Conservation (phyloP, 2,113 vertebrate species). For the Holacanthus passer region DNA sequence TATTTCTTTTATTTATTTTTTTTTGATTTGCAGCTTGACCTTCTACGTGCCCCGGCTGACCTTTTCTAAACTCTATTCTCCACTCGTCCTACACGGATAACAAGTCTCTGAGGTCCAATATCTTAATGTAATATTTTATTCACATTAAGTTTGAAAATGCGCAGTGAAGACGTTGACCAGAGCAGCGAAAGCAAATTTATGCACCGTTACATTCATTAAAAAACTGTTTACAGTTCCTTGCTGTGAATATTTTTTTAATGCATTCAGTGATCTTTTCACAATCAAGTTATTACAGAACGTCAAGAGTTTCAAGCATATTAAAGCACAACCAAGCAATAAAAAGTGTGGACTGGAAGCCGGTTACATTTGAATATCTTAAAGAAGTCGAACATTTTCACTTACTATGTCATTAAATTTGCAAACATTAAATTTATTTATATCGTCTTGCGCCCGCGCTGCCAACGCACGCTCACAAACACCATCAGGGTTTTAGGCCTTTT, state of each 20-base stretch:
- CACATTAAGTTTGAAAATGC: background rate
- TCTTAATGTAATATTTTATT: background rate
- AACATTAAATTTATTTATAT: constrained; percentile 29
- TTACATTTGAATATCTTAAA: constrained; percentile 3
- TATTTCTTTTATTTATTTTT: background rate
- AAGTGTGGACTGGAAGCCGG: background rate
- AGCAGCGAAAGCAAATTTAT: background rate
- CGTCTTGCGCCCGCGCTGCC: background rate
- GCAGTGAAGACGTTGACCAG: background rate
- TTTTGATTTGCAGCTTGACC: background rate
- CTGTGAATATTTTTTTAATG: background rate
- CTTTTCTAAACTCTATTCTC: background rate
- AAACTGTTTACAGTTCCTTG: background rate
- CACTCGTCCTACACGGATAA: background rate
- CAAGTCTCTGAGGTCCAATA: background rate
- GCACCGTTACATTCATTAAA: background rate
- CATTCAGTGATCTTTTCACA: background rate
- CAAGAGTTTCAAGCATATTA: background rate
- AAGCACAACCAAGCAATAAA: constrained; percentile 2
- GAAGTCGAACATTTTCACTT: constrained; percentile 17
- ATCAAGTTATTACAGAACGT: background rate
- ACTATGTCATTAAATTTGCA: constrained; percentile 16
- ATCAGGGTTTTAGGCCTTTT: background rate
- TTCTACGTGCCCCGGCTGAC: background rate
- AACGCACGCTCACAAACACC: constrained; percentile 20